A percentile compares a stretch with the other conserved stretches of the same genome.
Conservation (phyloP, 2,797 vertebrate species). For the Lophura swinhoii region DNA sequence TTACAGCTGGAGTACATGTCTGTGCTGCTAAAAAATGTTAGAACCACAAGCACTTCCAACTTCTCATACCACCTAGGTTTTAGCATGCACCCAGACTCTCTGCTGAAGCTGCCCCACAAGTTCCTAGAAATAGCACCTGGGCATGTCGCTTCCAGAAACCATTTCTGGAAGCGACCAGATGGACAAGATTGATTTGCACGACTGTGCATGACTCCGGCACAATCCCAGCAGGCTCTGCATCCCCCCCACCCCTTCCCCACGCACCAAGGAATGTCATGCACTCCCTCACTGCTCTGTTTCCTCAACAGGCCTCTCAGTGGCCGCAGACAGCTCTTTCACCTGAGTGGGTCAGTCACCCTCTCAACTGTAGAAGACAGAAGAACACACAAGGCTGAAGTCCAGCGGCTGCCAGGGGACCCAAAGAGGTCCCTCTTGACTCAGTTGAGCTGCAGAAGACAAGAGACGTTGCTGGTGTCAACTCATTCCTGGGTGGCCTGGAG, state of each 20-base stretch:
- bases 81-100: background rate
- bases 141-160: background rate
- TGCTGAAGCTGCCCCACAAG: rapidly evolving
- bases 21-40: background rate
- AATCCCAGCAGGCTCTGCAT: background rate
- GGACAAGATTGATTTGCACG: background rate
- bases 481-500: background rate
- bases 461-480: rapidly evolving
- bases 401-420: background rate
- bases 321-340: background rate
- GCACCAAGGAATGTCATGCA: rapidly evolving
- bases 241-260: background rate
- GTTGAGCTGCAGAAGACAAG: background rate
- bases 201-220: rapidly evolving
- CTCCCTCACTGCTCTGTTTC: background rate
- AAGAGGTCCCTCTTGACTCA: rapidly evolving
- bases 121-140: background rate
- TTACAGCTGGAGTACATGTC: background rate
- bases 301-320: background rate
- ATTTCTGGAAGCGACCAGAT: background rate
- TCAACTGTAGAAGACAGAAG: background rate
- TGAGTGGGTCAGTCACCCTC: background rate
- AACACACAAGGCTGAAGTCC: background rate
- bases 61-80: background rate
- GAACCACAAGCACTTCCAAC: background rate